Evolutionary conservation across 2,113 vertebrate species (phyloP).

Genomic region (Platichthys stellatus): DNA sequence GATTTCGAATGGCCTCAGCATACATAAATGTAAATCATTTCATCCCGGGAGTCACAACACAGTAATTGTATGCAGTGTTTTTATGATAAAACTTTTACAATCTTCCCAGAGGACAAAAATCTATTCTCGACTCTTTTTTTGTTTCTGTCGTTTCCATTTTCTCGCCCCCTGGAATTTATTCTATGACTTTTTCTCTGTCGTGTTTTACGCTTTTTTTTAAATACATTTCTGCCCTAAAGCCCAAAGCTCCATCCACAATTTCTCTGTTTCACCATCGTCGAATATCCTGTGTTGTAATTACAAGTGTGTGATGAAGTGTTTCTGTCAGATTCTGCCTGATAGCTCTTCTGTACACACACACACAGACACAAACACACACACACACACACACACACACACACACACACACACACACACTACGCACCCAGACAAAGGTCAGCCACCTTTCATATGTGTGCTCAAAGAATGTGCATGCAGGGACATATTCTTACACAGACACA

Average conservation of each 20-base stretch:
- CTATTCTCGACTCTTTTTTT: neutral
- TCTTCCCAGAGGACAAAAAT: constrained; percentile 15
- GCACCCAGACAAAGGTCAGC: neutral
- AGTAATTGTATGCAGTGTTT: constrained; percentile 18
- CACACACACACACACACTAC: neutral
- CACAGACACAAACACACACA: neutral
- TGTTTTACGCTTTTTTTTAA: constrained; percentile 23
- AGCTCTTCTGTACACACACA: constrained; percentile 13
- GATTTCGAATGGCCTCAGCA: constrained; percentile 1
- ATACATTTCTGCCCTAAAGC: constrained; percentile 30
- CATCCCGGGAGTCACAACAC: constrained; percentile 21
- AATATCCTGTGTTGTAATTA: constrained; percentile 32
- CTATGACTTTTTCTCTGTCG: neutral
- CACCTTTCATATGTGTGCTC: too few relatives aligned
- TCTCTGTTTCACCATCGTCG: constrained; percentile 16
- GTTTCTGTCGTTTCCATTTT: constrained; percentile 8
- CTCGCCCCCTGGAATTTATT: constrained; percentile 8
- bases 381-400: neutral
- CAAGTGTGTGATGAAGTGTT: constrained; percentile 47
- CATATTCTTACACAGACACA: neutral
- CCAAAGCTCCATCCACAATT: constrained; percentile 16
- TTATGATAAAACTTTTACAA: constrained; percentile 28
- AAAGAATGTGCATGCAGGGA: too few relatives aligned
- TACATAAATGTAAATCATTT: constrained; percentile 1
- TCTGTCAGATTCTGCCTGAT: constrained; percentile 46